Evolutionary conservation across 2,113 vertebrate species (phyloP).

Genomic region (Otis tarda): DNA sequence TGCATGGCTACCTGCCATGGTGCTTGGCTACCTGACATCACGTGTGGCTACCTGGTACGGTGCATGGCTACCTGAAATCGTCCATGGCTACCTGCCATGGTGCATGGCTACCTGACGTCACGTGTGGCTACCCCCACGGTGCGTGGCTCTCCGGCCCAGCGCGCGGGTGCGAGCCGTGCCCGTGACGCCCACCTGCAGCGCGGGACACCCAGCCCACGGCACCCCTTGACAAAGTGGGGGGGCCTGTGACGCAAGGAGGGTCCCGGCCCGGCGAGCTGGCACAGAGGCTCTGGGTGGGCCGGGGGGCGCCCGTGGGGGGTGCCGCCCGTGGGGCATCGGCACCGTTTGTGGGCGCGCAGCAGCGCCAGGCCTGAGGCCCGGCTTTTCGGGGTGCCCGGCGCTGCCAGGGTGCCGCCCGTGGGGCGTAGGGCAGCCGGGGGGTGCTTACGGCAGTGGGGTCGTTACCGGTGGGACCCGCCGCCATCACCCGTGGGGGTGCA

Average conservation of each 20-base stretch:
- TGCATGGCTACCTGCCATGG: not conserved
- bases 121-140: not conserved
- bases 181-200: not conserved
- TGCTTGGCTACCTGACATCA: not conserved
- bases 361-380: not conserved
- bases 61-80: too few relatives aligned
- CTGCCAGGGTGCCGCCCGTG: not conserved
- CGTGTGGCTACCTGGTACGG: accelerated
- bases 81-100: not conserved
- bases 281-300: too few relatives aligned
- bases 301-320: not conserved
- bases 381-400: not conserved
- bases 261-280: too few relatives aligned
- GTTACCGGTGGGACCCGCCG: too few relatives aligned
- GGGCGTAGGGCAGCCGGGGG: too few relatives aligned
- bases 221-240: not conserved
- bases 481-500: too few relatives aligned
- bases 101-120: not conserved
- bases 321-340: too few relatives aligned
- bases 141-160: not conserved
- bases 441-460: too few relatives aligned
- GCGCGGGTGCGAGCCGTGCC: not conserved
- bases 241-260: too few relatives aligned
- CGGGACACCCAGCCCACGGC: not conserved
- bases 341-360: accelerated